phyloP scores from a whole-genome alignment of 2,888 invertebrate genomes.

The Tenthredo livida region DNA sequence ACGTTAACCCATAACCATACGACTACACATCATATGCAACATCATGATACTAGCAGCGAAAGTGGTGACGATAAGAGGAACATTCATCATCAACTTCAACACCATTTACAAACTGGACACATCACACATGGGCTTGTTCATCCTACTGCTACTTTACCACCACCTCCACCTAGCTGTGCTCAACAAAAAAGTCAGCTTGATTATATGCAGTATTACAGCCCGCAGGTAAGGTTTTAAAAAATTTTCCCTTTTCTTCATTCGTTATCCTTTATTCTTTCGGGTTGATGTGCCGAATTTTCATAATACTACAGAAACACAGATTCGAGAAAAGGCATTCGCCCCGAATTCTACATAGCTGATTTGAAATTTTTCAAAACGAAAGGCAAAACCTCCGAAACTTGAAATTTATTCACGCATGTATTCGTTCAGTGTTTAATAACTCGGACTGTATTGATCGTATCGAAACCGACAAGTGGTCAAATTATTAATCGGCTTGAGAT shows the following conservation, averaged over 20 bases:
- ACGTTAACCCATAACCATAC: slow-evolving; percentile 72
- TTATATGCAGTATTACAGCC: slow-evolving; percentile 76
- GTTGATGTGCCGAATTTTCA: too few species aligned
- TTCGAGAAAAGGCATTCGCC: too few species aligned
- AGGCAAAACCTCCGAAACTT: neutral
- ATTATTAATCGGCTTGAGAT: too few species aligned
- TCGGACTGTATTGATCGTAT: too few species aligned
- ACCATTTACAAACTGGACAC: slow-evolving; percentile 72
- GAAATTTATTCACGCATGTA: neutral
- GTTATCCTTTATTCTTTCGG: too few species aligned
- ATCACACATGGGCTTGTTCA: slow-evolving; percentile 72
- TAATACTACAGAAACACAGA: too few species aligned
- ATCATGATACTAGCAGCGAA: slow-evolving; percentile 69
- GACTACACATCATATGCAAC: slow-evolving; percentile 72
- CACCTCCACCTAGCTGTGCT: slow-evolving; percentile 74
- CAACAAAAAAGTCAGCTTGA: slow-evolving; percentile 76
- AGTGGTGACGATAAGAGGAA: slow-evolving; percentile 75
- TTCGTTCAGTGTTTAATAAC: too few species aligned
- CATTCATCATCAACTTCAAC: slow-evolving; percentile 75
- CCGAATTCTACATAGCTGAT: too few species aligned
- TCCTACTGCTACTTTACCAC: slow-evolving; percentile 74
- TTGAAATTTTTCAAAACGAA: too few species aligned
- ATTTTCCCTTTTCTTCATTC: neutral
- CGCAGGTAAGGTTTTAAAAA: slow-evolving; percentile 69
- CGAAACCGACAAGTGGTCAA: neutral